Evolutionary conservation across 2,888 invertebrate species (phyloP).

Genomic region (Ichneumoninae sp.): DNA sequence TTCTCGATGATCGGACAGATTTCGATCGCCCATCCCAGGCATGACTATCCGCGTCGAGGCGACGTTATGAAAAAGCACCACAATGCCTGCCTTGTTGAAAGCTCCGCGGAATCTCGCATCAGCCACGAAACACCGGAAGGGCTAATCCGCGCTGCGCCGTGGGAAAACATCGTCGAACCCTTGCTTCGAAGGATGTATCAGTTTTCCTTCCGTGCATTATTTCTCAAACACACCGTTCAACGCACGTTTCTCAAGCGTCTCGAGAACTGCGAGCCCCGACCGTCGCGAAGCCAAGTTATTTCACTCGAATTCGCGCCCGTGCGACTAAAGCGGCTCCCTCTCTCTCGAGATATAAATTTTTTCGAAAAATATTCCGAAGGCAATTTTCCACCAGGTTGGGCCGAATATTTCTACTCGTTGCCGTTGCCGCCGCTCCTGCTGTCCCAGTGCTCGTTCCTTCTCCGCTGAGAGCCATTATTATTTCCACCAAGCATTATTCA

Average conservation of each 20-base stretch:
- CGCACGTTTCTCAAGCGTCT: not conserved
- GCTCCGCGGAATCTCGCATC: not conserved
- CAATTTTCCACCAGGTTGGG: constrained; percentile 58
- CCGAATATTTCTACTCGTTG: constrained; percentile 60
- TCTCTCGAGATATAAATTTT: constrained; percentile 49
- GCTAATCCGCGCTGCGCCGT: not conserved
- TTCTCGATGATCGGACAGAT: constrained; percentile 57
- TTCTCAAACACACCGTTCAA: not conserved
- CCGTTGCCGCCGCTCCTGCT: constrained; percentile 52
- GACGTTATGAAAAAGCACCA: not conserved
- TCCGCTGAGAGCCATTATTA: constrained; percentile 68
- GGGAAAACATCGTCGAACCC: not conserved
- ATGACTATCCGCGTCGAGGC: not conserved
- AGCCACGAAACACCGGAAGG: not conserved
- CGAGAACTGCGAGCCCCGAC: constrained; percentile 10
- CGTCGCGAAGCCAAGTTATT: constrained; percentile 58
- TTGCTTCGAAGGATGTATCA: not conserved
- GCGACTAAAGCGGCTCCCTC: constrained; percentile 58
- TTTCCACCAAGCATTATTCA: constrained; percentile 71
- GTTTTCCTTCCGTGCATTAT: not conserved
- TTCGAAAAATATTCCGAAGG: constrained; percentile 65
- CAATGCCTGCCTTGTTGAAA: not conserved
- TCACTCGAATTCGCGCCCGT: constrained; percentile 50
- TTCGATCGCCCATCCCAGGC: constrained; percentile 33
- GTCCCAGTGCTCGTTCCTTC: constrained; percentile 56